Base-by-base conservation (phyloP, 2,113 vertebrate genomes). In the Sylvietta virens region DNA sequence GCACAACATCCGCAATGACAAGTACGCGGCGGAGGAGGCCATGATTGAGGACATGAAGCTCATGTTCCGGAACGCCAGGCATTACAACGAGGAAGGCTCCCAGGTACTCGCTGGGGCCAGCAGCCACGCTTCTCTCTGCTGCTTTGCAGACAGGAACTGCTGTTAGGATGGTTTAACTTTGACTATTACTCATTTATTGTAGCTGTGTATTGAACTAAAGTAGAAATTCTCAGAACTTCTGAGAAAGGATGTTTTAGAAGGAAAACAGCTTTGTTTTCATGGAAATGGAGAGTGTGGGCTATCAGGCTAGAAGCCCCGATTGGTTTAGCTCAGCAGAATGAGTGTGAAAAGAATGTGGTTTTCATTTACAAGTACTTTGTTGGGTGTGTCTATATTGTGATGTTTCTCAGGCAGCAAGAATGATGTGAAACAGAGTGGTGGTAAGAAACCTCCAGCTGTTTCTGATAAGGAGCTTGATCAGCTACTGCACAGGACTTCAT, bases 21-120 rank as follows among this genome's bases (percentile, higher is more conserved):
- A 99, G 96, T 99, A 99, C 19, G 48, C 92, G 57, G 99, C 97
- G 3, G 99, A 99, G 77, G 99, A 99, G 51, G 96, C 97, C 51
- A 99, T 99, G 99, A 98, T 99, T 70, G 99, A 99, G 72, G 99
- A 99, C 88, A 99, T 99, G 98, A 99, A 98, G 95, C 98, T 99
- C 78, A 99, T 99, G 99, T 99, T 99, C 94, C 99, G 99, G 16
- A 99, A 99, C 64, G 99, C 99, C 19, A 98, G 99, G 44, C 99
- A 99, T 94, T 99, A 99, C 95, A 99, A 99, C 3, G 99, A 99
- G 96, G 99, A 99, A 81, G 99, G 99, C 78, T 99, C 99, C 62
- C 99, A 98, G 98, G 99, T 99, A 94, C 90, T 70, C 35, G 7
- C 78, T 27, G 45, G 28, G 30, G 37, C 31, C 47, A 72, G 11